Evolutionary conservation across 2,888 invertebrate species (phyloP).

Genomic region (Enchytraeus crypticus): DNA sequence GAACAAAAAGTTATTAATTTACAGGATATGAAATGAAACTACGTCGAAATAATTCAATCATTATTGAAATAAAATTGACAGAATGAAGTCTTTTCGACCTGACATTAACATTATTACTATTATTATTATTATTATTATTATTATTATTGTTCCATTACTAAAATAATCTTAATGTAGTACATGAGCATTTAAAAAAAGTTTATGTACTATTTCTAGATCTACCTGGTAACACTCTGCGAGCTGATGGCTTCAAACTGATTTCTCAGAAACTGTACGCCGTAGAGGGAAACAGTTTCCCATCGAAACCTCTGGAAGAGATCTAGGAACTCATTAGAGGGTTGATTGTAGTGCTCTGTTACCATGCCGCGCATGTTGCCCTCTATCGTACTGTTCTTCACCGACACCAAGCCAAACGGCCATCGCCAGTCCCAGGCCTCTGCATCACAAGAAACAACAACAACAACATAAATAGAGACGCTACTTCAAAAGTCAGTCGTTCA

Average conservation of each 20-base stretch:
- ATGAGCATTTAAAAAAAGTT: no score
- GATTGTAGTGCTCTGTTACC: slow-evolving; percentile 46
- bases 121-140: no score
- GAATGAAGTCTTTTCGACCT: no score
- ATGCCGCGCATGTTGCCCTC: slow-evolving; percentile 36
- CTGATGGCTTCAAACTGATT: slow-evolving; percentile 41
- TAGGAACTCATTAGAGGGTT: slow-evolving; percentile 42
- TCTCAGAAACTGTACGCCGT: slow-evolving; percentile 30
- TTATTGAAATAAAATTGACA: no score
- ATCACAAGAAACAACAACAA: neutral
- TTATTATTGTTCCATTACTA: no score
- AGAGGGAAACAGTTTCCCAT: slow-evolving; percentile 36
- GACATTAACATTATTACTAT: no score
- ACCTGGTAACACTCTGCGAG: slow-evolving; percentile 46
- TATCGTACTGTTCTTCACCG: slow-evolving; percentile 22
- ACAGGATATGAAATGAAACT: no score
- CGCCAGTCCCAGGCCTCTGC: slow-evolving; percentile 15
- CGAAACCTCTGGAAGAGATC: slow-evolving; percentile 43
- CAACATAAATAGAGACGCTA: neutral
- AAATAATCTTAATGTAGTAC: no score
- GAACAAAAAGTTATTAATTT: no score
- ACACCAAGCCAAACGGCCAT: slow-evolving; percentile 27
- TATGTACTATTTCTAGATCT: no score
- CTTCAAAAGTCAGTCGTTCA: no score
- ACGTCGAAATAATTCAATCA: no score